phyloP scores from a whole-genome alignment of 30 jellyfish, hydroid and myxozoan genomes.

The Aurelia coerulea region DNA sequence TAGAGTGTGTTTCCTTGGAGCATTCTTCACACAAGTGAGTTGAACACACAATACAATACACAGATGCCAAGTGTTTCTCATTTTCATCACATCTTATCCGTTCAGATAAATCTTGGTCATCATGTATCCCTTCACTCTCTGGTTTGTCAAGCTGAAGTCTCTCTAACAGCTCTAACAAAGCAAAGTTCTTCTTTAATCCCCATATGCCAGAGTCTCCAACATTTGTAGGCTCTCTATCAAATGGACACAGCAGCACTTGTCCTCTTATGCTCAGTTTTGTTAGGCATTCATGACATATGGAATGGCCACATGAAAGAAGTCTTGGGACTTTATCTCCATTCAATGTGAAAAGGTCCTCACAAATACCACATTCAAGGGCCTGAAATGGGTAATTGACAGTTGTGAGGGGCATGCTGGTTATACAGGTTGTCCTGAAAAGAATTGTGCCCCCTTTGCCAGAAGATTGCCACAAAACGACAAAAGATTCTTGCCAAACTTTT shows the following conservation, averaged over 20 bases:
- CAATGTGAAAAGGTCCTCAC: constrained; percentile 83
- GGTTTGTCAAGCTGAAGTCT: constrained; percentile 56
- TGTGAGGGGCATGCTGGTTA: background rate
- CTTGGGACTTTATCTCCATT: constrained; percentile 97
- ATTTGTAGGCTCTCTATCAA: constrained; percentile 90
- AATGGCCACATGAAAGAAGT: constrained; percentile 92
- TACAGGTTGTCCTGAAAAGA: too few species aligned
- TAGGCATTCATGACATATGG: constrained; percentile 96
- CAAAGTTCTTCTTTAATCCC: constrained; percentile 95
- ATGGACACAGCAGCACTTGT: constrained; percentile 78
- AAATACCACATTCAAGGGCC: constrained; percentile 95
- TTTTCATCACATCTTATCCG: constrained; percentile 85
- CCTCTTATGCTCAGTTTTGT: constrained; percentile 65
- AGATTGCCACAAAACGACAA: too few species aligned
- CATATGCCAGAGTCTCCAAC: constrained; percentile 96
- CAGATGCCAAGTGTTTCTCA: constrained; percentile 74
- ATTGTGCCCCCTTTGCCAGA: too few species aligned
- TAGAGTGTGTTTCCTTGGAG: constrained; percentile 74
- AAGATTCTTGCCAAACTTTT: too few species aligned
- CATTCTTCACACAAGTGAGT: constrained; percentile 88
- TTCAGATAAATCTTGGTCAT: constrained; percentile 24
- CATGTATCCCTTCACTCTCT: constrained; percentile 24
- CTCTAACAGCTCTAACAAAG: constrained; percentile 88
- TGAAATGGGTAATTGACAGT: background rate
- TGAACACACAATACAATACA: constrained; percentile 87